Evolutionary conservation across 2,113 vertebrate genomes (phyloP).

Genomic region (Rhinogobius similis): DNA sequence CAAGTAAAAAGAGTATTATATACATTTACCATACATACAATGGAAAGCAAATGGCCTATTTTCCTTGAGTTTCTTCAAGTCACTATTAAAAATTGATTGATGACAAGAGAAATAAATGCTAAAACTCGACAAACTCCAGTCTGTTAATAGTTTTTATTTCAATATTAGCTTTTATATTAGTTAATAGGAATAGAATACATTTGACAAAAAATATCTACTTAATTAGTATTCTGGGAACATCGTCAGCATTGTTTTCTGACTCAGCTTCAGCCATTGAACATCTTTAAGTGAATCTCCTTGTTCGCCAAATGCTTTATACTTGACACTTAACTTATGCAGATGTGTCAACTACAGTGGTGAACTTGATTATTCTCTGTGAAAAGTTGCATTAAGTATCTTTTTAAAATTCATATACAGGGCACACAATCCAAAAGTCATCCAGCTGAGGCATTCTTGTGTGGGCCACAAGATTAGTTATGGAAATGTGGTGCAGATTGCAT

Average conservation of each 20-base stretch:
- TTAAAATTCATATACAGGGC: conserved; percentile 60
- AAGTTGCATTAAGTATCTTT: conserved; percentile 30
- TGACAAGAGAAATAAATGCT: too few species aligned
- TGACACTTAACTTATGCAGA: background rate
- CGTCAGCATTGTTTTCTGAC: background rate
- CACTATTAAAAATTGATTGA: too few species aligned
- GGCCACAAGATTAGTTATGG: conserved; percentile 58
- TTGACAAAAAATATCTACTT: background rate
- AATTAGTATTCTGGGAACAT: conserved; percentile 6
- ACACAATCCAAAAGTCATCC: conserved; percentile 47
- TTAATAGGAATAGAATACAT: too few species aligned
- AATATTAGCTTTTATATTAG: too few species aligned
- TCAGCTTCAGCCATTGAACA: conserved; percentile 3
- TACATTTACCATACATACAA: too few species aligned
- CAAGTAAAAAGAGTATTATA: too few species aligned
- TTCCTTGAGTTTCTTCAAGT: too few species aligned
- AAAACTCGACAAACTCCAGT: too few species aligned
- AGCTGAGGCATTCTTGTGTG: conserved; percentile 26
- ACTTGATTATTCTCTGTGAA: conserved; percentile 23
- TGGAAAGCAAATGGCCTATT: too few species aligned
- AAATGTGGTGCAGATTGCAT: conserved; percentile 41
- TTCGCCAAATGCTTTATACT: background rate
- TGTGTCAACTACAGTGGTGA: background rate
- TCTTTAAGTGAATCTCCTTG: background rate
- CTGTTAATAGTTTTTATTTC: too few species aligned